phyloP scores from a whole-genome alignment of 2,888 invertebrate species.

The Euspilapteryx auroguttella region DNA sequence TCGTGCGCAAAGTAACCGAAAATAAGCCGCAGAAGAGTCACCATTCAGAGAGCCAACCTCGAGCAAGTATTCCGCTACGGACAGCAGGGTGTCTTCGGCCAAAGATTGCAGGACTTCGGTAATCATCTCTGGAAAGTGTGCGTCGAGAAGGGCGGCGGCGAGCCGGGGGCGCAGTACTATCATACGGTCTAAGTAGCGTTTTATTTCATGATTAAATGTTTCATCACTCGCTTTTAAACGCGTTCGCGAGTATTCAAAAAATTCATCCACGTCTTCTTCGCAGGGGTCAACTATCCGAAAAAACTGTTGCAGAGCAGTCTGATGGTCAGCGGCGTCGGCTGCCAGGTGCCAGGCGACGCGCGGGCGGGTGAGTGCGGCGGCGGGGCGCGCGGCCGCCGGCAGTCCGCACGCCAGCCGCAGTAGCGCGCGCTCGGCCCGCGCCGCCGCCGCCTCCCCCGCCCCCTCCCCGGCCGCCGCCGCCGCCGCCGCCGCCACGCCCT shows the following conservation, averaged over 20 bases:
- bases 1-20: background rate
- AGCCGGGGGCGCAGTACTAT: background rate
- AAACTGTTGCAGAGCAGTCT: slow-evolving; percentile 15
- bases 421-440: slow-evolving; percentile 23
- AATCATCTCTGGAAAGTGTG: background rate
- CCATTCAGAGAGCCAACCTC: background rate
- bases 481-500: slow-evolving; percentile 20
- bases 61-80: background rate
- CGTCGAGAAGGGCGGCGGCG: background rate
- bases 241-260: slow-evolving; percentile 29
- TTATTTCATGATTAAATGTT: background rate
- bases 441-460: slow-evolving; percentile 15
- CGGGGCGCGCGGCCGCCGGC: slow-evolving; percentile 17
- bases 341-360: slow-evolving; percentile 12
- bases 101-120: background rate
- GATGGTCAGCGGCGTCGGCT: slow-evolving; percentile 6
- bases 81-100: background rate
- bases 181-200: background rate
- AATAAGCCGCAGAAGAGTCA: background rate
- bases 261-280: slow-evolving; percentile 27
- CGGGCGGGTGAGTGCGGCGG: slow-evolving; percentile 25
- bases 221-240: slow-evolving; percentile 14
- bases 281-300: slow-evolving; percentile 26
- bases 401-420: slow-evolving; percentile 22
- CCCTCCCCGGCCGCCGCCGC: slow-evolving; percentile 22